phyloP scores from a whole-genome alignment of 2,888 invertebrate genomes.

The Ethmia dodecea region DNA sequence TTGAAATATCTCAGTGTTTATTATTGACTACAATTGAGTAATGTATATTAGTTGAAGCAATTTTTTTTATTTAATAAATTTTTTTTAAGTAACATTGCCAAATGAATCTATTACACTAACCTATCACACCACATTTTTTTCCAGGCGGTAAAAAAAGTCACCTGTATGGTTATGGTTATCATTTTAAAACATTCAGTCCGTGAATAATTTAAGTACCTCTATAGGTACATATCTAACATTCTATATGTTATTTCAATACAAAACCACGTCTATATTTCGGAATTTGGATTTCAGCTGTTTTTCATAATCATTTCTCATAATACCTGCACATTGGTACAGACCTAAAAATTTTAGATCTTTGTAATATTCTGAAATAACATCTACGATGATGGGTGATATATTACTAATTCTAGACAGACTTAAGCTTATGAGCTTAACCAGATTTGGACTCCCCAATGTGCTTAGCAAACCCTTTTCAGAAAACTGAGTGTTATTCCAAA shows the following conservation, averaged over 20 bases:
- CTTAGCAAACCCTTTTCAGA: slow-evolving; percentile 44
- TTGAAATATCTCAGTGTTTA: too few species aligned
- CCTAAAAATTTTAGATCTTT: slow-evolving; percentile 59
- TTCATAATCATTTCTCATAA: slow-evolving; percentile 58
- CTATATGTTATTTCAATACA: slow-evolving; percentile 50
- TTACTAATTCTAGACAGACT: slow-evolving; percentile 61
- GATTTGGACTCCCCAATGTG: slow-evolving; percentile 42
- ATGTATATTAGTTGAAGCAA: too few species aligned
- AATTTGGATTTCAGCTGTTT: slow-evolving; percentile 62
- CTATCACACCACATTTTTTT: too few species aligned
- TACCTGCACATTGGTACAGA: slow-evolving; percentile 61
- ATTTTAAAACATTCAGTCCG: too few species aligned
- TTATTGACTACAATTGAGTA: too few species aligned
- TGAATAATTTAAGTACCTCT: too few species aligned
- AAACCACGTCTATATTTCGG: slow-evolving; percentile 60
- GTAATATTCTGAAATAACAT: slow-evolving; percentile 60
- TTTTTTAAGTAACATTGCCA: too few species aligned
- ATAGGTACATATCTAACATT: too few species aligned
- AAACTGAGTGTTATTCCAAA: slow-evolving; percentile 66
- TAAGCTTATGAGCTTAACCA: slow-evolving; percentile 47
- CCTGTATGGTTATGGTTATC: too few species aligned
- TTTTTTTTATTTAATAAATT: too few species aligned
- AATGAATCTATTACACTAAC: too few species aligned
- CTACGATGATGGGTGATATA: slow-evolving; percentile 54
- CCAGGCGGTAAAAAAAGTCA: too few species aligned